Evolutionary conservation across 2,888 invertebrate species (phyloP).

Genomic region (Drosophila eohydei): DNA sequence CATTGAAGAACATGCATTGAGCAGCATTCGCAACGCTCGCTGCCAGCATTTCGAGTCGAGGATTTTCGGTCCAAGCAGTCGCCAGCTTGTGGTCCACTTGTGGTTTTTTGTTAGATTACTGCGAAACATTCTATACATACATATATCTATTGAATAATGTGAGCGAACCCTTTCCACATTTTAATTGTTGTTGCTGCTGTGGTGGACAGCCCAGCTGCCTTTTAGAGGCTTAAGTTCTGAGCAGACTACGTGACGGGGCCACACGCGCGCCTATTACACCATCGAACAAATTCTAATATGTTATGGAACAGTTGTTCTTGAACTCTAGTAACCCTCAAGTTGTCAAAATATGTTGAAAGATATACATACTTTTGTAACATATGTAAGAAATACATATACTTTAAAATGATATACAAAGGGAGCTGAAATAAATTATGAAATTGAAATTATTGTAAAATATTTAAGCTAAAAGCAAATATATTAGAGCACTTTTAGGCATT

Average conservation of each 20-base stretch:
- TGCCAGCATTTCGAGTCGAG: slow-evolving; percentile 61
- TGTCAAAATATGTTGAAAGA: slow-evolving; percentile 7
- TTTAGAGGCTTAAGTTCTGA: slow-evolving; percentile 61
- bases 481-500: too few species aligned
- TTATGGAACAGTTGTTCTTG: slow-evolving; percentile 36
- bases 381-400: not conserved
- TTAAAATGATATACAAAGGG: not conserved
- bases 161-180: slow-evolving; percentile 75
- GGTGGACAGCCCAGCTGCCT: slow-evolving; percentile 61
- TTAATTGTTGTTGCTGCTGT: slow-evolving; percentile 60
- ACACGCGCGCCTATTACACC: slow-evolving; percentile 77
- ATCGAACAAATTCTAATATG: slow-evolving; percentile 26
- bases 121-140: slow-evolving; percentile 36
- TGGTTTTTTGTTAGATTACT: slow-evolving; percentile 58
- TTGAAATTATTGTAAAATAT: not conserved
- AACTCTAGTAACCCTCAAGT: slow-evolving; percentile 31
- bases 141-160: slow-evolving; percentile 15
- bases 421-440: not conserved
- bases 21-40: slow-evolving; percentile 66
- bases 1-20: slow-evolving; percentile 42
- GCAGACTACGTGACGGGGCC: slow-evolving; percentile 68
- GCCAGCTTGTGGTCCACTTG: slow-evolving; percentile 49
- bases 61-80: slow-evolving; percentile 60
- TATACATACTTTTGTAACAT: not conserved
- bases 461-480: too few species aligned